Evolutionary conservation across 2,113 vertebrate species (phyloP), one percentile per base, ranked within the genome.

Genomic region (Scomber colias): DNA sequence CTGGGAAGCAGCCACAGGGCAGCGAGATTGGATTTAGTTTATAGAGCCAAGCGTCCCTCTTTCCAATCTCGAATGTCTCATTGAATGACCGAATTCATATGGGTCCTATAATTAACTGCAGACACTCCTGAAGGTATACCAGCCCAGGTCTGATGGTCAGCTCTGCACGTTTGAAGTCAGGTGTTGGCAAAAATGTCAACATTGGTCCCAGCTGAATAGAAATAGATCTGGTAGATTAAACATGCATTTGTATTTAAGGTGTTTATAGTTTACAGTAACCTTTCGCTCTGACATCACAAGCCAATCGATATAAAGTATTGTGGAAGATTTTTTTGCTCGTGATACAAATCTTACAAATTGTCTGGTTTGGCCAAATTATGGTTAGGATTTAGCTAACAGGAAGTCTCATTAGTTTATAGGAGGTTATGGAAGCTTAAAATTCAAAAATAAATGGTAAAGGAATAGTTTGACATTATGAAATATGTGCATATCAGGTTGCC

Each of bases 11-110:
- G 75, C 76, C 78, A 77, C 67, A 46, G 61, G 49, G 71, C 80
- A 59, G 70, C 54, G 13, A 82, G 78, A 90, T 89, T 82, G 79
- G 81, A 89, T 85, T 77, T 79, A 81, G 79, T 91, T 93, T 92
- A 90, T 86, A 68, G 85, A 88, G 88, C 87, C 66, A 49, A 80
- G 61, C 45, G 14, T 21, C 61, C 75, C 75, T 77, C 82, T 74
- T 56, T 65, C 68, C 56, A 74, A 74, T 88, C 79, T 66, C 62
- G 5, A 77, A 82, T 5, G 66, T 72, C 69, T 77, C 77, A 71
- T 27, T 86, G 81, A 89, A 79, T 65, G 74, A 77, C 69, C 57
- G 78, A 65, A 64, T 78, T 89, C 81, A 76, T 87, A 84, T 70
- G 78, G 65, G 57, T 24, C 55, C 56, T 48, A 21, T 87, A 71